Conservation (phyloP, 1,140 invertebrate species). For the Campodea augens region DNA sequence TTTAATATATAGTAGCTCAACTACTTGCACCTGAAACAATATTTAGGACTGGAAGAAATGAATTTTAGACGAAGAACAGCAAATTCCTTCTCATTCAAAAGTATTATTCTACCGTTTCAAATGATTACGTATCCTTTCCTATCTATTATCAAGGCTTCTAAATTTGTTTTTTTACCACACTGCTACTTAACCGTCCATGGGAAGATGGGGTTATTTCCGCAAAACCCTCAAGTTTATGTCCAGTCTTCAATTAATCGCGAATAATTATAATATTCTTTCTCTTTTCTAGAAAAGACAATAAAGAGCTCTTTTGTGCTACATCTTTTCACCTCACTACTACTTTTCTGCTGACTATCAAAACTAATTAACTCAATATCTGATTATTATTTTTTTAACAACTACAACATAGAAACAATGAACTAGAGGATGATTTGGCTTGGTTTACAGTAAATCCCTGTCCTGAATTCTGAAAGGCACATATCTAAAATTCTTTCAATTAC, state of each 20-base stretch:
- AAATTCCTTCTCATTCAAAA: background rate
- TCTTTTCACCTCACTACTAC: too few species aligned
- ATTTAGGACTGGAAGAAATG: too few species aligned
- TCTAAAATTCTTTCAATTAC: conserved; percentile 9
- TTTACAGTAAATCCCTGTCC: conserved; percentile 10
- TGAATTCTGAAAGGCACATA: conserved; percentile 8
- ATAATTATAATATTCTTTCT: too few species aligned
- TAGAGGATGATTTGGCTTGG: conserved; percentile 11
- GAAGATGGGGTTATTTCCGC: background rate
- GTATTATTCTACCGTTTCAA: background rate
- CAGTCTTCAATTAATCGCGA: too few species aligned
- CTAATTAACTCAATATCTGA: conserved; percentile 1
- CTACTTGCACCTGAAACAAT: conserved; percentile 5
- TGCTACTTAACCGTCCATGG: background rate
- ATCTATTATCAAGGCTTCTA: background rate
- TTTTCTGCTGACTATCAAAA: background rate
- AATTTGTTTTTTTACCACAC: background rate
- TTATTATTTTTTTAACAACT: conserved; percentile 7
- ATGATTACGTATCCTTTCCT: background rate
- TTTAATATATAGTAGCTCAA: conserved; percentile 5
- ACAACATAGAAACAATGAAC: conserved; percentile 12
- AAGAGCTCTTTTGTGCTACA: too few species aligned
- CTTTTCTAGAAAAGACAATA: too few species aligned
- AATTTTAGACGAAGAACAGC: too few species aligned
- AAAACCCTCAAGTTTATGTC: background rate